phyloP scores from a whole-genome alignment of 2,888 invertebrate genomes.

The Petrophora chlorosata region DNA sequence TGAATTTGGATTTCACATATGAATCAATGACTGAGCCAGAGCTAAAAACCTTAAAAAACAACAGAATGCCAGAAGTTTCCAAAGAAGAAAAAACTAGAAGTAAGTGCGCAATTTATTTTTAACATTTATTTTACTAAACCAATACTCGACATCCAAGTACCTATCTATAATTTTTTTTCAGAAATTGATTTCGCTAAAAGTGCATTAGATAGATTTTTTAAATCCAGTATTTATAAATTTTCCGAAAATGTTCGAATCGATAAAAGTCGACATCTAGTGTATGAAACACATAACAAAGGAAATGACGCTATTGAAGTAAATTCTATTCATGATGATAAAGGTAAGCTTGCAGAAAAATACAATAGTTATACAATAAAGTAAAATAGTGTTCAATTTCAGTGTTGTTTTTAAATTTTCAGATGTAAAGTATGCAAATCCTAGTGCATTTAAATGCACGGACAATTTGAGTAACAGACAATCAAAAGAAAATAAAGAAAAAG shows the following conservation, averaged over 20 bases:
- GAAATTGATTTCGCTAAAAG: constrained; percentile 10
- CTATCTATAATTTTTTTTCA: too few species aligned
- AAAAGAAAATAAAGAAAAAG: too few species aligned
- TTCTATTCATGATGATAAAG: not conserved
- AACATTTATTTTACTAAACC: too few species aligned
- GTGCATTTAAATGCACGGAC: too few species aligned
- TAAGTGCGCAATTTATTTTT: too few species aligned
- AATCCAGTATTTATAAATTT: constrained; percentile 8
- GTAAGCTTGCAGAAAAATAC: not conserved
- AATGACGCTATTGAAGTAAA: not conserved
- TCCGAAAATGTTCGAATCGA: not conserved
- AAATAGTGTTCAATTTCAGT: not conserved
- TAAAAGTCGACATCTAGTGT: not conserved
- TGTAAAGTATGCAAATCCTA: too few species aligned
- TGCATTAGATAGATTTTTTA: constrained; percentile 17
- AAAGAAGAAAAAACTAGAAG: too few species aligned
- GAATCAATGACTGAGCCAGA: constrained; percentile 1
- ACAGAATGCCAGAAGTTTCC: too few species aligned
- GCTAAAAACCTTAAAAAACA: not conserved
- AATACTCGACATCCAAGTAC: too few species aligned
- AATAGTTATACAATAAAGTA: too few species aligned
- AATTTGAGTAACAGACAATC: too few species aligned
- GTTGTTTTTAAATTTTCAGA: too few species aligned
- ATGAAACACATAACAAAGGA: not conserved
- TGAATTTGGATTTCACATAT: constrained; percentile 21